Conservation (phyloP, 2,888 invertebrate genomes). For the Alviniconcha strummeri region DNA sequence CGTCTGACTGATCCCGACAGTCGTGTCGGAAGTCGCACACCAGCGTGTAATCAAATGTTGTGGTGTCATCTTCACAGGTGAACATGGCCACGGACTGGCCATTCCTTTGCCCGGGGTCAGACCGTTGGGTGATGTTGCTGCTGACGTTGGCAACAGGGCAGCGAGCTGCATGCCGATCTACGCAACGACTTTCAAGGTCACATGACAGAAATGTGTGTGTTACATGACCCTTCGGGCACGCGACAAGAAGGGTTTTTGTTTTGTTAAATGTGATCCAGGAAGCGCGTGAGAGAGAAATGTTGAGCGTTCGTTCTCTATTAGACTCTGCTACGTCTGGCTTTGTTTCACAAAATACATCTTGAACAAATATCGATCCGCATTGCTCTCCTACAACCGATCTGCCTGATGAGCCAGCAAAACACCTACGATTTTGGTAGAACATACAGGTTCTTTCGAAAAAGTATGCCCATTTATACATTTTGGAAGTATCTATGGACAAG, state of each 20-base stretch:
- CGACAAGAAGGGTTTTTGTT: neutral
- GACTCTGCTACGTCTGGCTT: too few relatives aligned
- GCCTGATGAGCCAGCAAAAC: too few relatives aligned
- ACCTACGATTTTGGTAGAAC: too few relatives aligned
- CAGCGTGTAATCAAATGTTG: neutral
- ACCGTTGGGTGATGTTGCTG: too few relatives aligned
- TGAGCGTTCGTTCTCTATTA: neutral
- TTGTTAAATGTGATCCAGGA: neutral
- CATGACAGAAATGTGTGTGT: neutral
- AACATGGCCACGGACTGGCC: neutral
- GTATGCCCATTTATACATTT: neutral
- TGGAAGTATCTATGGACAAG: neutral
- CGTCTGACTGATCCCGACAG: constrained; percentile 11
- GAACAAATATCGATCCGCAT: too few relatives aligned
- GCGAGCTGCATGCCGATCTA: too few relatives aligned
- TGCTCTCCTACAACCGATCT: too few relatives aligned
- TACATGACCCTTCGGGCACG: neutral
- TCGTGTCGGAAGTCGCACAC: neutral
- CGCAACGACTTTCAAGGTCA: neutral
- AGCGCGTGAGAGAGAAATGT: neutral
- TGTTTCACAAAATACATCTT: neutral
- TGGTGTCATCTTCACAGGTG: neutral
- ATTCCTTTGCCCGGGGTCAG: too few relatives aligned
- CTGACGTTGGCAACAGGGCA: too few relatives aligned
- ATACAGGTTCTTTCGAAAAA: neutral